Evolutionary conservation across 2,797 vertebrate species (phyloP).

Genomic region (Gallinago nigripennis): DNA sequence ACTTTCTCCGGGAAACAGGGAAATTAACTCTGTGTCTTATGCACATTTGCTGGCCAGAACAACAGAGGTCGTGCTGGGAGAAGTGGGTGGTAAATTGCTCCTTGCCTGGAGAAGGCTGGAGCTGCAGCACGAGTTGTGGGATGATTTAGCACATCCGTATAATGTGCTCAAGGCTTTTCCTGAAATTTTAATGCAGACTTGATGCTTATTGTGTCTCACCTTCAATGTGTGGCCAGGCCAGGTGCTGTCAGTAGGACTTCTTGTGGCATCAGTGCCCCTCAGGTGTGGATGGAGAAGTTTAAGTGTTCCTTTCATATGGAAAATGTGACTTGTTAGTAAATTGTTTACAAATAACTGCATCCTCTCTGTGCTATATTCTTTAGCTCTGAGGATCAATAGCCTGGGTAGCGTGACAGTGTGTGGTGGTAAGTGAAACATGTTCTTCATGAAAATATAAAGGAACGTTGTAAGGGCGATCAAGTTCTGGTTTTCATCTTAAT

Average conservation of each 20-base stretch:
- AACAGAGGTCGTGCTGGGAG: not conserved
- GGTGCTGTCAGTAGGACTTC: not conserved
- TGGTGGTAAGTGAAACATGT: not conserved
- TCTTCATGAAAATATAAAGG: not conserved
- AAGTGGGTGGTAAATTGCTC: constrained; percentile 43
- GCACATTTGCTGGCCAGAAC: not conserved
- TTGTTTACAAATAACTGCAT: not conserved
- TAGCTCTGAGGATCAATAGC: not conserved
- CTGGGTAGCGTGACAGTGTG: not conserved
- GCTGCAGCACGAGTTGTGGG: not conserved
- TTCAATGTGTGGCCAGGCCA: not conserved
- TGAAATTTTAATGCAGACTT: not conserved
- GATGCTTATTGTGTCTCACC: not conserved
- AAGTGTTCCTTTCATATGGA: not conserved
- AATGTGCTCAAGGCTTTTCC: not conserved
- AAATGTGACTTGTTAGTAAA: not conserved
- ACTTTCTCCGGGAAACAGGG: not conserved
- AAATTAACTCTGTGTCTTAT: not conserved
- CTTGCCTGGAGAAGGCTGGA: not conserved
- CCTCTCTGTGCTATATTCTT: not conserved
- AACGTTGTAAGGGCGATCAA: not conserved
- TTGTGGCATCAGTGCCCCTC: not conserved
- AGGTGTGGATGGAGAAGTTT: not conserved
- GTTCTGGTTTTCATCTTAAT: not conserved
- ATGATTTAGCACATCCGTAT: not conserved